A percentile compares a stretch with the other conserved stretches of the same genome.
Conservation (phyloP, 2,113 vertebrate genomes). For the Antechinus stuartii region DNA sequence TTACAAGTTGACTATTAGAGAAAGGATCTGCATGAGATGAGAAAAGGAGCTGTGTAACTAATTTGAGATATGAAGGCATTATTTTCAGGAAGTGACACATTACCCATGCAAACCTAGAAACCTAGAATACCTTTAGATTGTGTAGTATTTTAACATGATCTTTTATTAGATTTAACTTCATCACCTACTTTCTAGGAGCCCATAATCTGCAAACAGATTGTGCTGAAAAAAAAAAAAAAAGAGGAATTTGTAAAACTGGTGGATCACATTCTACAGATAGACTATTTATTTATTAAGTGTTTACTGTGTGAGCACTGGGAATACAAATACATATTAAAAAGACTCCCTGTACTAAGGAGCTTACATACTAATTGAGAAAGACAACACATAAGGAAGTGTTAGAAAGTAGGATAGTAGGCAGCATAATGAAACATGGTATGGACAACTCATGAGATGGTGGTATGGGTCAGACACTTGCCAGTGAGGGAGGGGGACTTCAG, state of each 20-base stretch:
- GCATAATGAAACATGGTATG: no score
- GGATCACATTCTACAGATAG: background rate
- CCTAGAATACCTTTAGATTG: background rate
- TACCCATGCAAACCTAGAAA: background rate
- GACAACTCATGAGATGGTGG: no score
- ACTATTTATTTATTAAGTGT: background rate
- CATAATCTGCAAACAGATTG: background rate
- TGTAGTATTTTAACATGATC: background rate
- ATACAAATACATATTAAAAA: background rate
- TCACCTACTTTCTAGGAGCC: background rate
- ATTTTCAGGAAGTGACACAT: background rate
- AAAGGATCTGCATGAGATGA: background rate
- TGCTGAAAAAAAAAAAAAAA: background rate
- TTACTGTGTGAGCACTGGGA: background rate
- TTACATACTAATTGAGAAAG: background rate
- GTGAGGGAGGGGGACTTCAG: no score
- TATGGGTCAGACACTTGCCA: no score
- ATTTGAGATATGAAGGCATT: background rate
- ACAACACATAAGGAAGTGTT: no score
- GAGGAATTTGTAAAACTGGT: background rate
- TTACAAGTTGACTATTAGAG: background rate
- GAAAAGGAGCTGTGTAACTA: background rate
- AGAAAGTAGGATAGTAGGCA: no score
- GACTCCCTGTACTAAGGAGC: background rate
- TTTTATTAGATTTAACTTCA: background rate